Evolutionary conservation across 2,113 vertebrate genomes (phyloP).

Genomic region (Irena cyanogastra): DNA sequence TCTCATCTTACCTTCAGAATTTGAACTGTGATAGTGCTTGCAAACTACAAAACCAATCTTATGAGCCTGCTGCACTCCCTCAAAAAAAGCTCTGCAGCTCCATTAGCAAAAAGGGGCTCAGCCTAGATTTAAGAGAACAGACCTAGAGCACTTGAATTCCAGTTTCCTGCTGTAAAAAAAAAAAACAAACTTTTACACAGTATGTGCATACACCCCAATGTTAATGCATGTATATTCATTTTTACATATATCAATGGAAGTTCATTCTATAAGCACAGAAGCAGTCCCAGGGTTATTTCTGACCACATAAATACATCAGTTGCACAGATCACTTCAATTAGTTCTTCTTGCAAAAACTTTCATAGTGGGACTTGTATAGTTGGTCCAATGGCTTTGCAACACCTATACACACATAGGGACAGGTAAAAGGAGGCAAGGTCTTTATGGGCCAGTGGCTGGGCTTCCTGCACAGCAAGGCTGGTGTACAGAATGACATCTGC

Average conservation of each 20-base stretch:
- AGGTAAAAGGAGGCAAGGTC: neutral
- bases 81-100: neutral
- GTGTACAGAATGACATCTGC: neutral
- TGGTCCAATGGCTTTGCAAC: conserved; percentile 64
- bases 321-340: conserved; percentile 41
- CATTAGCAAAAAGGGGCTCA: neutral
- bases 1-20: neutral
- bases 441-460: neutral
- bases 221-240: conserved; percentile 74
- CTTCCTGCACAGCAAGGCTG: neutral
- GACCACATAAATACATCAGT: conserved; percentile 60
- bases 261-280: conserved; percentile 68
- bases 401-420: neutral
- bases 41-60: neutral
- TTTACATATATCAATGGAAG: conserved; percentile 65
- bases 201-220: conserved; percentile 9
- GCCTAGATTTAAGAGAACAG: neutral
- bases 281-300: conserved; percentile 51
- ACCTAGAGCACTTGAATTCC: neutral
- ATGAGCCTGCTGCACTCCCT: neutral
- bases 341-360: conserved; percentile 40
- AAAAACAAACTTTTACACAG: neutral
- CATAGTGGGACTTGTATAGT: conserved; percentile 57
- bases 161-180: neutral
- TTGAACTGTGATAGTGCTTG: neutral